Base-by-base conservation (phyloP, 2,797 vertebrate species). In the Coregonus ussuriensis region DNA sequence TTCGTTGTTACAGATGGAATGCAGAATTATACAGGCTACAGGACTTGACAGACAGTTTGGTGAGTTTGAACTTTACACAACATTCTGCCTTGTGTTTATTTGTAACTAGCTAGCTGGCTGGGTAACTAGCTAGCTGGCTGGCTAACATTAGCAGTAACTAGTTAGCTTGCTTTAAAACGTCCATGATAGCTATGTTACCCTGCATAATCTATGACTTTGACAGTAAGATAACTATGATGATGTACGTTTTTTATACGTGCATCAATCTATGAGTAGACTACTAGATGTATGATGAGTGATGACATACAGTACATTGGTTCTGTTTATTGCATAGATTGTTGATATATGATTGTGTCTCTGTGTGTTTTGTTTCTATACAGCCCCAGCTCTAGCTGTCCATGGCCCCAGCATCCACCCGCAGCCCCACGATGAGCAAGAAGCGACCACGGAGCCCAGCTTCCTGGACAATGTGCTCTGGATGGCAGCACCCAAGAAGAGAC, bases 401-500 rank as follows among this genome's bases (percentile, higher is more conserved):
- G 93, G 87, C 6, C 90, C 94, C 4, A 70, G 81, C 9, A 65
- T 93, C 14, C 74, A 94, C 74, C 93, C 93, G 16, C 21, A 18
- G 4, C 13, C 13, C 0, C 85, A 78, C 0, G 0, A 67, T 0
- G 79, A 85, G 29, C 81, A 87, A 59, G 79, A 90, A 77, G 81
- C 87, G 70, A 75, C 63, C 51, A 37, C 76, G 1, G 88, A 21
- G 0, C 82, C 91, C 0, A 82, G 92, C 52, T 75, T 96, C 76
- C 77, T 90, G 5, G 97, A 96, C 51, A 87, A 89, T 76, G 83
- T 98, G 59, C 77, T 98, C 79, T 99, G 97, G 98, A 99, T 99
- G 98, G 98, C 97, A 0, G 98, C 75, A 0, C 98, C 98, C 4
- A 99, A 99, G 88, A 96, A 95, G n/a, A 94, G 98, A 78, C 95